These are phyloP conservation scores for Ochropleura leucogaster DNA, from an alignment of 2,888 invertebrate genomes.

Conservation along the genomic window DNA sequence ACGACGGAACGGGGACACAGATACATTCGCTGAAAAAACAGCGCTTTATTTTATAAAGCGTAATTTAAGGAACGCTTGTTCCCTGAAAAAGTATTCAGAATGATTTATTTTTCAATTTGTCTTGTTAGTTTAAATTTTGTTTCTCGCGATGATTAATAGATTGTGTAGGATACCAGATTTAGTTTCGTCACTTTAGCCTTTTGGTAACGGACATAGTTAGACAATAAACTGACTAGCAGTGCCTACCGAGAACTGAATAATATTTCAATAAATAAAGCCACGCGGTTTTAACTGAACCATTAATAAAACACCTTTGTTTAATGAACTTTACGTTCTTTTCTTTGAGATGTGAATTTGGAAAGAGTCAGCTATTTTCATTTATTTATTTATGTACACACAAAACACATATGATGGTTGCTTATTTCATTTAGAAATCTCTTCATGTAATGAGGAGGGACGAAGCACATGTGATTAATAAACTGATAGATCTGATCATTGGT, in stretches of 20 bases:
- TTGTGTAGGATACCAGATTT: slow-evolving; percentile 3
- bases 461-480: no score
- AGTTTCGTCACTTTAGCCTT: slow-evolving; percentile 10
- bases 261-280: neutral
- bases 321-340: neutral
- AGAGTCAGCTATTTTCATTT: no score
- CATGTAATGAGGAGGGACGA: no score
- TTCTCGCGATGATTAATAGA: slow-evolving; percentile 36
- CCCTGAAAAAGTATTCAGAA: slow-evolving; percentile 53
- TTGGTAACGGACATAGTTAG: neutral
- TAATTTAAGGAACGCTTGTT: slow-evolving; percentile 58
- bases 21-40: slow-evolving; percentile 58
- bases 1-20: slow-evolving; percentile 49
- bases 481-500: no score
- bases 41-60: slow-evolving; percentile 60
- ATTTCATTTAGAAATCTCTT: no score
- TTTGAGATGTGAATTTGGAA: neutral
- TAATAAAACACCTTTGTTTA: neutral
- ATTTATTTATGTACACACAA: no score
- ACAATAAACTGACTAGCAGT: neutral
- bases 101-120: slow-evolving; percentile 62
- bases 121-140: slow-evolving; percentile 51
- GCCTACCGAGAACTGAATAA: neutral
- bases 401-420: no score
- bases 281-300: neutral